Conservation (phyloP, 2,113 vertebrate genomes). For the Xenotilapia caudafasciata region DNA sequence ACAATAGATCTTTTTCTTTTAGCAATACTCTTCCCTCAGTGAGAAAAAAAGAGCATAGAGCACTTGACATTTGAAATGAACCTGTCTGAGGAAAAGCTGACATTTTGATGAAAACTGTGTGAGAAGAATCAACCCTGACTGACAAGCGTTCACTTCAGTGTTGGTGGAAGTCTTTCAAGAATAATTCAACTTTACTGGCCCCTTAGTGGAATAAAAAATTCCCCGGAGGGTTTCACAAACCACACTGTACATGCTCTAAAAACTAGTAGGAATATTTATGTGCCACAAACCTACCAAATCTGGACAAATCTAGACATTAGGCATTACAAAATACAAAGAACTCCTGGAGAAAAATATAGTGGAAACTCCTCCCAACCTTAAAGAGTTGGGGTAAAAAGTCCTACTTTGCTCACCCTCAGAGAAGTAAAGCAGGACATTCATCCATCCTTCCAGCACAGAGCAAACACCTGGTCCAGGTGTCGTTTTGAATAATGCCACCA, state of each 20-base stretch:
- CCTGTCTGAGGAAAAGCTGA: neutral
- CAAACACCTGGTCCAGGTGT: neutral
- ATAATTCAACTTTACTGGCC: neutral
- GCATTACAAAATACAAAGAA: conserved; percentile 62
- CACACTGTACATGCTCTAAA: conserved; percentile 57
- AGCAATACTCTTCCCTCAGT: neutral
- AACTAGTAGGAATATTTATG: conserved; percentile 47
- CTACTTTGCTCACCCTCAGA: neutral
- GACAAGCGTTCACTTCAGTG: neutral
- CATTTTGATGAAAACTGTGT: neutral
- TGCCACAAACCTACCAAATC: conserved; percentile 46
- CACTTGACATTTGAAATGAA: conserved; percentile 2
- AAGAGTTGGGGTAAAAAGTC: conserved; percentile 30
- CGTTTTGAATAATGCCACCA: neutral
- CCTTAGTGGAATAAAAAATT: neutral
- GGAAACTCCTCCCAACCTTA: conserved; percentile 16
- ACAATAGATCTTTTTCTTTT: neutral
- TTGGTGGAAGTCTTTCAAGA: neutral
- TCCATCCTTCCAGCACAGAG: neutral
- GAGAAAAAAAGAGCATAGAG: neutral
- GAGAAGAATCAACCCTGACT: neutral
- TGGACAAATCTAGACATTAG: conserved; percentile 54
- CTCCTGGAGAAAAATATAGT: conserved; percentile 44
- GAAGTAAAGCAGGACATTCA: neutral
- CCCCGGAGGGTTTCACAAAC: conserved; percentile 3